Evolutionary conservation across 2,113 vertebrate genomes (phyloP).

Genomic region (Pedionomus torquatus): DNA sequence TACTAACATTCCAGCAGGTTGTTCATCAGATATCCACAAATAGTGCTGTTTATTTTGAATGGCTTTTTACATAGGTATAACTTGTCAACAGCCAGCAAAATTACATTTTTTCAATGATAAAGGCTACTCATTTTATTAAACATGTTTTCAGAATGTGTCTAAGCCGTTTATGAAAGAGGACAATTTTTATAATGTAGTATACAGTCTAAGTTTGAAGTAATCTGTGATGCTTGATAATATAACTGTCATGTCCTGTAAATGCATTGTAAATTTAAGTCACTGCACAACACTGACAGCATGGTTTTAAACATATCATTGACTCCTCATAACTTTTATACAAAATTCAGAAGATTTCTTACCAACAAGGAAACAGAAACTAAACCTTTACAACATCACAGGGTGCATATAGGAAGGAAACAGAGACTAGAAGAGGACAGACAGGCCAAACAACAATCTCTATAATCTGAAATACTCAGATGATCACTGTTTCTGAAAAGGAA

Average conservation of each 20-base stretch:
- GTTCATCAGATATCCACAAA: not conserved
- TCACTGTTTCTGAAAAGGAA: too few relatives aligned
- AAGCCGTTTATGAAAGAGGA: not conserved
- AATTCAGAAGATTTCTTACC: not conserved
- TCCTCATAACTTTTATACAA: not conserved
- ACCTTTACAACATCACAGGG: not conserved
- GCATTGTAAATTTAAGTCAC: not conserved
- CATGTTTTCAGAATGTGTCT: not conserved
- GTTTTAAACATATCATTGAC: constrained; percentile 20
- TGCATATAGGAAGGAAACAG: not conserved
- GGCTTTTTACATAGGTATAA: constrained; percentile 2
- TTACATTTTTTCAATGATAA: constrained; percentile 7
- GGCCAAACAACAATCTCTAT: not conserved
- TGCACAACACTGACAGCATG: not conserved
- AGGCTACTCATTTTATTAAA: not conserved
- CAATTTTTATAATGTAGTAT: not conserved
- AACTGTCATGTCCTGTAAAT: not conserved
- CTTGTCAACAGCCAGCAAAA: not conserved
- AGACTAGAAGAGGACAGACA: not conserved
- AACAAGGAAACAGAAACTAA: not conserved
- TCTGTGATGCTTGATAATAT: not conserved
- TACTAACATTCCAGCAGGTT: not conserved
- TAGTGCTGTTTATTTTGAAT: not conserved
- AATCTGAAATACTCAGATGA: too few relatives aligned
- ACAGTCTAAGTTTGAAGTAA: not conserved